Conservation (phyloP, 2,113 vertebrate species). For the Porphyrio hochstetteri region DNA sequence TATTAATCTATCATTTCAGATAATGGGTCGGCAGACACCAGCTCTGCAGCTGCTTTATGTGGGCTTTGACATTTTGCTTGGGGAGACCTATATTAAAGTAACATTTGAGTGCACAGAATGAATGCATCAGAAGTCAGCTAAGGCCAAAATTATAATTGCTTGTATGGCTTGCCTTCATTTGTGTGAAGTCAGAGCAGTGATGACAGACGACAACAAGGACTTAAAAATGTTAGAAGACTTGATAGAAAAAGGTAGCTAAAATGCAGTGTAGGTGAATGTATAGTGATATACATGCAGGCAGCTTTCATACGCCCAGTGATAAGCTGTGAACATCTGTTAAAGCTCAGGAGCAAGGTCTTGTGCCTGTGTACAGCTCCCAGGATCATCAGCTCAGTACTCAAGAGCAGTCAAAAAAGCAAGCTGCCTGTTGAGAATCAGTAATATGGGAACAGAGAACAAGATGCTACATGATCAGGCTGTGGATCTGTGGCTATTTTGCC, state of each 20-base stretch:
- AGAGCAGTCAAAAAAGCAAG: not conserved
- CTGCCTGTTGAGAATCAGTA: not conserved
- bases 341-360: not conserved
- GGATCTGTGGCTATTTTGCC: not conserved
- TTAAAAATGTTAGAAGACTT: not conserved
- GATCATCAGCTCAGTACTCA: not conserved
- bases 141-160: not conserved
- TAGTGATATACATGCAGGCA: accelerated
- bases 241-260: not conserved
- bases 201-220: not conserved
- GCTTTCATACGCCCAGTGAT: not conserved
- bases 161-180: not conserved
- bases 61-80: constrained; percentile 30
- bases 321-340: not conserved
- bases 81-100: not conserved
- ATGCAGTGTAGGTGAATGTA: not conserved
- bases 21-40: not conserved
- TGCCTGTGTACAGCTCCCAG: not conserved
- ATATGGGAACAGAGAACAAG: not conserved
- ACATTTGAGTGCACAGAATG: not conserved
- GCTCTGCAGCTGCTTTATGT: not conserved
- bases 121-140: not conserved
- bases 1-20: not conserved
- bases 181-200: not conserved
- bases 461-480: not conserved